These are phyloP conservation scores for Dryocosmus kuriphilus DNA, from an alignment of 2,888 invertebrate species.

Conservation along the genomic window DNA sequence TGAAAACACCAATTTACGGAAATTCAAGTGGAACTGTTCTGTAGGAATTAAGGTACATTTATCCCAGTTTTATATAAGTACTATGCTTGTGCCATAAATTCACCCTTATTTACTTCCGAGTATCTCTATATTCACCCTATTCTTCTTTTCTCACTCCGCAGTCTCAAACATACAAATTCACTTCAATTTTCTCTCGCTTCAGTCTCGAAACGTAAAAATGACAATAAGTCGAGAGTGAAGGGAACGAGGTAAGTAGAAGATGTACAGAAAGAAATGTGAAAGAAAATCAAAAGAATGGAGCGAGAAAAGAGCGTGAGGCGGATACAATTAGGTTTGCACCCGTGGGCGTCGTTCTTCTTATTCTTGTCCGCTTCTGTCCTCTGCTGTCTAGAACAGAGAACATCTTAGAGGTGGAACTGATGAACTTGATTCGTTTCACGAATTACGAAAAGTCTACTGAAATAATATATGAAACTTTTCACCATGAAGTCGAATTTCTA, in stretches of 20 bases:
- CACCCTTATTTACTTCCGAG: conserved; percentile 26
- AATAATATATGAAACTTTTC: neutral
- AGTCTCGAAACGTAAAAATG: conserved; percentile 1
- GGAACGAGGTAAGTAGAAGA: conserved; percentile 12
- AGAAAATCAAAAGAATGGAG: neutral
- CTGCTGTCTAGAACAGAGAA: conserved; percentile 57
- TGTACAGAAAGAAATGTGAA: conserved; percentile 10
- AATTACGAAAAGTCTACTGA: neutral
- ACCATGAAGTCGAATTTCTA: neutral
- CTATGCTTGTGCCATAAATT: conserved; percentile 16
- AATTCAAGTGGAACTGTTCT: conserved; percentile 19
- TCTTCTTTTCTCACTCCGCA: neutral
- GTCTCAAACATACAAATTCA: conserved; percentile 15
- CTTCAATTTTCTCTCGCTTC: neutral
- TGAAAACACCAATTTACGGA: conserved; percentile 25
- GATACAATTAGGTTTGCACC: conserved; percentile 74
- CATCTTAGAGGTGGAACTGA: conserved; percentile 65
- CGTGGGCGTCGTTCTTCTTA: conserved; percentile 72
- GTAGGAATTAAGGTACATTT: conserved; percentile 19
- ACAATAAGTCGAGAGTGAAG: conserved; percentile 21
- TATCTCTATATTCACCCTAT: conserved; percentile 3
- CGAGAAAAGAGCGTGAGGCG: conserved; percentile 59
- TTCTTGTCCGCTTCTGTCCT: conserved; percentile 60
- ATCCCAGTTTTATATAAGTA: conserved; percentile 35
- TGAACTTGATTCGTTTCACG: neutral